Evolutionary conservation across 2,113 vertebrate species (phyloP).

Genomic region (Rhinopomastus cyanomelas): DNA sequence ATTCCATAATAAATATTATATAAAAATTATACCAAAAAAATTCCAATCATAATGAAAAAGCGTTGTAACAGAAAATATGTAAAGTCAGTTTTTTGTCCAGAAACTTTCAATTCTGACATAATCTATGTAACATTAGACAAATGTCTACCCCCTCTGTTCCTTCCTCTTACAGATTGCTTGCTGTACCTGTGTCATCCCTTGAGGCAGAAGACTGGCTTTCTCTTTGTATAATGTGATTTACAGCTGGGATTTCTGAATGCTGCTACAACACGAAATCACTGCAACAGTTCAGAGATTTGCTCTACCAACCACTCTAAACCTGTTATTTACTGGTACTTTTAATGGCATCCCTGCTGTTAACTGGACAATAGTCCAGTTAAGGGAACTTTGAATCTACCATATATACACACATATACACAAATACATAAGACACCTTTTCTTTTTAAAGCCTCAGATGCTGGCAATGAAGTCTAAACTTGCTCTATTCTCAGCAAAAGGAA

Average conservation of each 20-base stretch:
- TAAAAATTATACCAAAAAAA: background rate
- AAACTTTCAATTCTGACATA: background rate
- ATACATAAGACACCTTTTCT: accelerated
- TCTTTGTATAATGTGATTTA: conserved; percentile 47
- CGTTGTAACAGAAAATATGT: background rate
- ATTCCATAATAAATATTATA: background rate
- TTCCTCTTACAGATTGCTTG: conserved; percentile 38
- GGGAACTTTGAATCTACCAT: background rate
- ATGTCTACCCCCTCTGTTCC: background rate
- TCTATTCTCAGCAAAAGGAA: background rate
- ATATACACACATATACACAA: background rate
- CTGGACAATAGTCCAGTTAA: background rate
- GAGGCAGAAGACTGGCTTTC: conserved; percentile 9
- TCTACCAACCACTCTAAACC: conserved; percentile 27
- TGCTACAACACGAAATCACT: conserved; percentile 30
- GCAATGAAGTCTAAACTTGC: background rate
- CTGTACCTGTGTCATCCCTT: conserved; percentile 44
- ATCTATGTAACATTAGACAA: background rate
- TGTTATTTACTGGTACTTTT: background rate
- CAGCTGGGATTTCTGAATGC: conserved; percentile 37
- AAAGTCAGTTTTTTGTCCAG: background rate
- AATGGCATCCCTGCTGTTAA: conserved; percentile 39
- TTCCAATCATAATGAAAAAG: background rate
- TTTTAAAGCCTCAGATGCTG: background rate
- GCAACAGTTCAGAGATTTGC: background rate